Evolutionary conservation across 2,888 invertebrate genomes (phyloP).

Genomic region (Agrypnus murinus): DNA sequence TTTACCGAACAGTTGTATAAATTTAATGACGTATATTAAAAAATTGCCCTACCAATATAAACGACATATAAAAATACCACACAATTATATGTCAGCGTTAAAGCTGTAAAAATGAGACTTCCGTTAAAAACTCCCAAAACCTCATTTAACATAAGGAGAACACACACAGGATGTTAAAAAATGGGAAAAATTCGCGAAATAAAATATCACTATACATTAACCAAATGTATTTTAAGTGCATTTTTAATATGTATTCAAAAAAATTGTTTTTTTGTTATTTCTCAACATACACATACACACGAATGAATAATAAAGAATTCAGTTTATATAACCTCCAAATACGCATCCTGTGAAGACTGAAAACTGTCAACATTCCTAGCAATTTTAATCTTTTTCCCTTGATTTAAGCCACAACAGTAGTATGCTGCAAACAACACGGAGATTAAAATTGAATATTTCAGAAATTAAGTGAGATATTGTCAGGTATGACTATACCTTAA

Average conservation of each 20-base stretch:
- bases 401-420: constrained; percentile 38
- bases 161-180: constrained; percentile 14
- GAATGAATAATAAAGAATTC: too few species aligned
- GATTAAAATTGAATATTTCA: constrained; percentile 37
- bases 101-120: constrained; percentile 13
- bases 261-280: too few species aligned
- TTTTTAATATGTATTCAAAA: too few species aligned
- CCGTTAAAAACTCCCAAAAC: constrained; percentile 9
- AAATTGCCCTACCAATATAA: constrained; percentile 27
- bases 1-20: constrained; percentile 43
- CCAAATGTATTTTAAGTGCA: too few species aligned
- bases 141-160: background rate
- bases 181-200: background rate
- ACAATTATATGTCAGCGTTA: constrained; percentile 10
- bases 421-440: constrained; percentile 44
- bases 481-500: constrained; percentile 14
- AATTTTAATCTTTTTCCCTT: constrained; percentile 33
- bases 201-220: background rate
- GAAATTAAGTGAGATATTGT: constrained; percentile 41
- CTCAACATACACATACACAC: too few species aligned
- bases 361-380: constrained; percentile 41
- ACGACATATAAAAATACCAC: constrained; percentile 16
- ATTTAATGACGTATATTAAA: constrained; percentile 42
- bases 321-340: too few species aligned
- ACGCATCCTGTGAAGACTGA: background rate